phyloP scores from a whole-genome alignment of 2,113 vertebrate species.

The Probosciger aterrimus region DNA sequence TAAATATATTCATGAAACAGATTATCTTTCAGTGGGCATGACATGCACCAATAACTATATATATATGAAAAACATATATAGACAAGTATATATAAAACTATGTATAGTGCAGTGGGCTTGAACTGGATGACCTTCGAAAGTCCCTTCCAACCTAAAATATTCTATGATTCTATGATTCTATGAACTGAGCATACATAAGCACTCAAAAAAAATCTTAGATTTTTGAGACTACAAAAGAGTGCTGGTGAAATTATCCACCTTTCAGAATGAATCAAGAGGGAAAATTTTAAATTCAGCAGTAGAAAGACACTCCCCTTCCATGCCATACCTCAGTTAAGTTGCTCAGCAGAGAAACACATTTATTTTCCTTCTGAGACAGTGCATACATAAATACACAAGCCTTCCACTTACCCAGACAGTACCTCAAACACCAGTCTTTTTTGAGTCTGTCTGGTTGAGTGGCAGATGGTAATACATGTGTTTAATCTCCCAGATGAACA shows the following conservation, averaged over 20 bases:
- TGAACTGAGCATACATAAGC: neutral
- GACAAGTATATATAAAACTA: neutral
- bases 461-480: neutral
- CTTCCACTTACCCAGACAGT: neutral
- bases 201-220: neutral
- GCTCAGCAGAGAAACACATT: neutral
- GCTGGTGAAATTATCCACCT: neutral
- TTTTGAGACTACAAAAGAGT: neutral
- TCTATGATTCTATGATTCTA: neutral
- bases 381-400: neutral
- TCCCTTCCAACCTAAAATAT: neutral
- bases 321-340: neutral
- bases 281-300: neutral
- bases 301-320: neutral
- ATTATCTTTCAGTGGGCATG: neutral
- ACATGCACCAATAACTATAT: neutral
- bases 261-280: neutral
- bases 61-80: neutral
- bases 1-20: neutral
- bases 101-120: neutral
- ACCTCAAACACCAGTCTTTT: neutral
- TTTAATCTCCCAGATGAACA: neutral
- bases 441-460: neutral
- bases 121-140: neutral
- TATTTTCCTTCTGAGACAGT: neutral